These are phyloP conservation scores for Columba livia DNA, from an alignment of 2,113 vertebrate genomes.

Conservation along the genomic window DNA sequence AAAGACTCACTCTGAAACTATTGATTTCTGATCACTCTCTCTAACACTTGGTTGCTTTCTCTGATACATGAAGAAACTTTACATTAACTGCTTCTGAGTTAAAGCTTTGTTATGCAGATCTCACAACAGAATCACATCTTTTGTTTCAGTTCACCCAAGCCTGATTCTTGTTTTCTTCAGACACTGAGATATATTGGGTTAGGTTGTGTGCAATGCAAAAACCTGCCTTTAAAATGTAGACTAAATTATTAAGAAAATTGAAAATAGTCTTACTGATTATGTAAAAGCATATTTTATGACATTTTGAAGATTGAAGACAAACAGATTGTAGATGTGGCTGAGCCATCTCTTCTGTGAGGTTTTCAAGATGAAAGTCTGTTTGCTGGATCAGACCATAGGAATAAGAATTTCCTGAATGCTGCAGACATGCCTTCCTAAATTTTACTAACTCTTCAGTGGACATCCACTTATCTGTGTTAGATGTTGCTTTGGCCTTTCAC, in stretches of 20 bases:
- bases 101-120: background rate
- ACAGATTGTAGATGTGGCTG: background rate
- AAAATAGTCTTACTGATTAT: background rate
- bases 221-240: background rate
- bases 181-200: background rate
- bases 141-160: background rate
- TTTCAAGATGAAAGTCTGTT: background rate
- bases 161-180: background rate
- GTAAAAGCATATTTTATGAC: background rate
- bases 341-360: background rate
- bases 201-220: background rate
- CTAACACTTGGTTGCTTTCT: background rate
- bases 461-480: background rate
- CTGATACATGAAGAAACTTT: background rate
- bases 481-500: background rate
- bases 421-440: background rate
- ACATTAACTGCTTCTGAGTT: background rate
- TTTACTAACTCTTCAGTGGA: background rate
- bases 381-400: background rate
- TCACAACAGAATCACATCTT: background rate
- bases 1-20: background rate
- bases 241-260: background rate
- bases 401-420: background rate
- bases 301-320: background rate
- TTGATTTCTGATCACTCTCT: background rate